phyloP scores from a whole-genome alignment of 1,140 invertebrate species.

The Cardiocondyla obscurior region DNA sequence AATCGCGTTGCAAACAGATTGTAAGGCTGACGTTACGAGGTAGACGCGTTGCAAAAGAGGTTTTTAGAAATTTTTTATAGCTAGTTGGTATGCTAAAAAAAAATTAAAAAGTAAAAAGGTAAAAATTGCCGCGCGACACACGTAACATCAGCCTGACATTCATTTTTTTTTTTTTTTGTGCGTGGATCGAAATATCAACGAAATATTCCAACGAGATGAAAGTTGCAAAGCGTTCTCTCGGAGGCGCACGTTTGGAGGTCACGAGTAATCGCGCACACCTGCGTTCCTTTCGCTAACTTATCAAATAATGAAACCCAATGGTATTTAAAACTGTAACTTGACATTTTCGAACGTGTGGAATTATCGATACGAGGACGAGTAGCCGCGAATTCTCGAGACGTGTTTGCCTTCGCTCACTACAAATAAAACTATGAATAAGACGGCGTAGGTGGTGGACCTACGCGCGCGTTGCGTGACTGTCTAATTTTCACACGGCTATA shows the following conservation, averaged over 20 bases:
- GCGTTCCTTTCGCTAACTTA: not conserved
- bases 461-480: slow-evolving; percentile 4
- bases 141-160: too few relatives aligned
- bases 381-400: not conserved
- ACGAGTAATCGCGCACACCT: not conserved
- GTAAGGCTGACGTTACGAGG: too few relatives aligned
- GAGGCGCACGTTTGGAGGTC: not conserved
- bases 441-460: slow-evolving; percentile 28
- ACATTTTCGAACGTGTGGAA: slow-evolving; percentile 14
- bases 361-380: slow-evolving; percentile 3
- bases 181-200: too few relatives aligned
- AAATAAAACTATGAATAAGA: slow-evolving; percentile 52
- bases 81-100: too few relatives aligned
- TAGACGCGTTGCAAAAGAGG: too few relatives aligned
- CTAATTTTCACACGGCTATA: slow-evolving; percentile 9
- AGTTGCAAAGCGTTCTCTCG: not conserved
- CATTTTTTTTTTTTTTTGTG: too few relatives aligned
- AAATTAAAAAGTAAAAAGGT: too few relatives aligned
- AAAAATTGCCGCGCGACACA: too few relatives aligned
- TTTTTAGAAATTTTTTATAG: too few relatives aligned
- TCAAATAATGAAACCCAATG: not conserved
- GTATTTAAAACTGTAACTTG: not conserved
- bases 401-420: not conserved
- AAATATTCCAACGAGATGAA: not conserved
- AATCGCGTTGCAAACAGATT: not conserved